Conservation (phyloP, 2,888 invertebrate genomes). For the Dioctria rufipes region DNA sequence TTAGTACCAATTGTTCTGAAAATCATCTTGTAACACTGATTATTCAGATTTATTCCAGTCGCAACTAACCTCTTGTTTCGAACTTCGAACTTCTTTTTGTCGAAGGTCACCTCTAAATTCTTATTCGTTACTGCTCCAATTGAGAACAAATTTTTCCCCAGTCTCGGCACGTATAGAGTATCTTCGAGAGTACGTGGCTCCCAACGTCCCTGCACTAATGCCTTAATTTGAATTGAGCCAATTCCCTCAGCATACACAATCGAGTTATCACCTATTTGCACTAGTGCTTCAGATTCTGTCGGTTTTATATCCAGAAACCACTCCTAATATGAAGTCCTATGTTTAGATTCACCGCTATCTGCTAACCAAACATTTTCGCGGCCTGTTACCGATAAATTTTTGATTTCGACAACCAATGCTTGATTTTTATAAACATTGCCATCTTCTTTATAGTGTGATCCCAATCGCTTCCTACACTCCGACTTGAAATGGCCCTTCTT, state of each 20-base stretch:
- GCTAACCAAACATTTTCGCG: no score
- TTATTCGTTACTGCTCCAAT: no score
- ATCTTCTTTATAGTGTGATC: background rate
- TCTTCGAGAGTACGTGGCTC: no score
- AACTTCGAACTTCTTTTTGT: no score
- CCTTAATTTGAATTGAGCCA: no score
- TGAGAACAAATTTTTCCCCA: no score
- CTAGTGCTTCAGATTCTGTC: background rate
- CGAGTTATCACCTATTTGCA: constrained; percentile 1
- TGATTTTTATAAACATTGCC: background rate
- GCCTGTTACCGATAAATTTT: background rate
- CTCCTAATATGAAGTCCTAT: no score
- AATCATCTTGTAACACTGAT: background rate
- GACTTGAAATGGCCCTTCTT: background rate
- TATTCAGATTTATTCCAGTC: background rate
- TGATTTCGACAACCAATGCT: background rate
- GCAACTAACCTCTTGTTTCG: background rate
- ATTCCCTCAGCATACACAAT: background rate
- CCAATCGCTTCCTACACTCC: background rate
- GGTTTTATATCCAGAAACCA: no score
- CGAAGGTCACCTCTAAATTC: no score
- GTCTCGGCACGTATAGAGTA: no score
- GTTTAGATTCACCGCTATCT: no score
- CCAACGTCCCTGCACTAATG: background rate
- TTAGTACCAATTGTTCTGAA: no score